Evolutionary conservation across 2,888 invertebrate species (phyloP).

Genomic region (Melanostoma mellinum): DNA sequence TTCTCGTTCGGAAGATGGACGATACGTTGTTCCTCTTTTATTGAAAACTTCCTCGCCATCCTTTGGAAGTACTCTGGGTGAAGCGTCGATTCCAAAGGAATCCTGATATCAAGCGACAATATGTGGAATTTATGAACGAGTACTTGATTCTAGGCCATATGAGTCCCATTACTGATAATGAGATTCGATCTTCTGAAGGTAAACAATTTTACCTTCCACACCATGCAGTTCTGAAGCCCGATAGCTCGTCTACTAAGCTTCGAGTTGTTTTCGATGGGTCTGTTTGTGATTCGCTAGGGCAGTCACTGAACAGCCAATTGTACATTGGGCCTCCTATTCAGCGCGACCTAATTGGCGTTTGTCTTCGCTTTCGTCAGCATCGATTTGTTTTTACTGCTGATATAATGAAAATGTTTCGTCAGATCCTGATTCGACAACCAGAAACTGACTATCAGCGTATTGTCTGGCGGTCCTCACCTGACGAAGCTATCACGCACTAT

Average conservation of each 20-base stretch:
- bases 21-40: constrained; percentile 12
- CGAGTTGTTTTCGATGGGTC: constrained; percentile 49
- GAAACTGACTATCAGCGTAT: neutral
- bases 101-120: neutral
- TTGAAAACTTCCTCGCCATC: constrained; percentile 5
- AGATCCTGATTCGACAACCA: neutral
- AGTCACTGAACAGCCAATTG: constrained; percentile 20
- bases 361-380: constrained; percentile 43
- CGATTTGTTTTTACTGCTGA: neutral
- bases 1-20: constrained; percentile 11
- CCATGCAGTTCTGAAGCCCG: constrained; percentile 57
- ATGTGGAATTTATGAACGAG: constrained; percentile 10
- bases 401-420: neutral
- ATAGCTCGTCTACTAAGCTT: constrained; percentile 47
- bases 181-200: neutral
- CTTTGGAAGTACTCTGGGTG: constrained; percentile 10
- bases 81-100: constrained; percentile 7
- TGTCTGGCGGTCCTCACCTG: too few relatives aligned
- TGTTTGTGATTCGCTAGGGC: constrained; percentile 23
- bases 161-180: constrained; percentile 1
- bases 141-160: constrained; percentile 15
- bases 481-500: too few relatives aligned
- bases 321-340: constrained; percentile 18
- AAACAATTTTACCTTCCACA: constrained; percentile 55
- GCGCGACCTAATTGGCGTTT: constrained; percentile 41